Evolutionary conservation across 2,113 vertebrate genomes (phyloP).

Genomic region (Cololabis saira): DNA sequence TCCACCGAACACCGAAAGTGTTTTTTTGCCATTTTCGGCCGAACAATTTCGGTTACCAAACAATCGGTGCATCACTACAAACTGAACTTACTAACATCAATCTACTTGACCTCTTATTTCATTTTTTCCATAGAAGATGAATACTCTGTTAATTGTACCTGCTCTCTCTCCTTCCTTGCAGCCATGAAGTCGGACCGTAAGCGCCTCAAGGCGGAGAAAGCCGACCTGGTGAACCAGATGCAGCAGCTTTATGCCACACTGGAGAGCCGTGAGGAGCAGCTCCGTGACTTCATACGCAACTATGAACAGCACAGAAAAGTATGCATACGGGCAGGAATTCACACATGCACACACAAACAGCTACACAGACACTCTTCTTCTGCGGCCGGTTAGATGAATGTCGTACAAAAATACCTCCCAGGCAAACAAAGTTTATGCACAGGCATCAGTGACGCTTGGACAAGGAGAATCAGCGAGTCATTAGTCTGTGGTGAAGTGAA

Average conservation of each 20-base stretch:
- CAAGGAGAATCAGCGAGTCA: background rate
- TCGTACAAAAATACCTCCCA: background rate
- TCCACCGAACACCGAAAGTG: too few relatives aligned
- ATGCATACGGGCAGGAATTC: constrained; percentile 15
- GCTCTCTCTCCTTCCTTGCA: constrained; percentile 50
- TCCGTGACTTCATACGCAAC: constrained; percentile 97
- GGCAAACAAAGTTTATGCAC: background rate
- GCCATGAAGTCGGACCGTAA: constrained; percentile 98
- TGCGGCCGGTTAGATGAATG: background rate
- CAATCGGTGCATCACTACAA: too few relatives aligned
- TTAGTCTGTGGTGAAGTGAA: background rate
- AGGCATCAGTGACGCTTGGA: background rate
- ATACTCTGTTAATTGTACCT: too few relatives aligned
- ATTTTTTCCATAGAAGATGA: too few relatives aligned
- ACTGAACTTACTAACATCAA: too few relatives aligned
- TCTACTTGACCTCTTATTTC: too few relatives aligned
- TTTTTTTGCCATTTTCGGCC: too few relatives aligned
- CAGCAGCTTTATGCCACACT: constrained; percentile 97
- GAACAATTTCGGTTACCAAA: too few relatives aligned
- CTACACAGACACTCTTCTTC: background rate
- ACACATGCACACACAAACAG: background rate
- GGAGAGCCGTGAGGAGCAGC: constrained; percentile 97
- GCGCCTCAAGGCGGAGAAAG: constrained; percentile 94
- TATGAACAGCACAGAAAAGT: constrained; percentile 98
- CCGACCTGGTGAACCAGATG: constrained; percentile 97